Conservation (phyloP, 2,797 vertebrate species). For the Pachyuromys duprasi region DNA sequence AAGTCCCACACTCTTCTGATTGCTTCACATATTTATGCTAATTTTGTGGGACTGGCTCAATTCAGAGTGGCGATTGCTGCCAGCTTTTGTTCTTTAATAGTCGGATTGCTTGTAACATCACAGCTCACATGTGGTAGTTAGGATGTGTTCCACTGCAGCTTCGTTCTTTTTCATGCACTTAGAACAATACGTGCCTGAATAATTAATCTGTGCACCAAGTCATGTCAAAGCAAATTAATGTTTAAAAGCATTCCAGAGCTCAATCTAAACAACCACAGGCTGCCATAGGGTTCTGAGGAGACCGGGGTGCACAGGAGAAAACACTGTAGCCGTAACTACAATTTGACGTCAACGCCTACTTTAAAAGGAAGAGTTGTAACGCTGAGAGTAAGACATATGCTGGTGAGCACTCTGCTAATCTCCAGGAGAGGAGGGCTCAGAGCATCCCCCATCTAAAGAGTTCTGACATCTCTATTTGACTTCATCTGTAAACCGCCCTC, state of each 20-base stretch:
- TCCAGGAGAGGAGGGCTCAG: conserved; percentile 57
- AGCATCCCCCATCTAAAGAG: conserved; percentile 57
- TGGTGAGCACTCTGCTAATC: conserved; percentile 51
- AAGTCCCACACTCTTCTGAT: conserved; percentile 86
- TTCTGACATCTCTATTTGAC: conserved; percentile 60
- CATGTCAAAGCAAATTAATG: conserved; percentile 84
- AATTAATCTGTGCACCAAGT: conserved; percentile 84
- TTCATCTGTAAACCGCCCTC: conserved; percentile 64
- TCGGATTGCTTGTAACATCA: conserved; percentile 81
- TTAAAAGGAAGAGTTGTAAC: conserved; percentile 44
- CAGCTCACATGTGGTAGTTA: conserved; percentile 75
- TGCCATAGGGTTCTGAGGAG: conserved; percentile 63
- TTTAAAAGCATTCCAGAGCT: conserved; percentile 78
- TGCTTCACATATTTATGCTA: conserved; percentile 88
- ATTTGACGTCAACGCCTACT: conserved; percentile 24
- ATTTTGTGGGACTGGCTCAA: conserved; percentile 86
- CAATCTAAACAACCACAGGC: conserved; percentile 79
- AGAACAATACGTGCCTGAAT: conserved; percentile 83
- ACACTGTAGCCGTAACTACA: conserved; percentile 30
- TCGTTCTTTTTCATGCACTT: conserved; percentile 72
- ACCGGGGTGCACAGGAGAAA: conserved; percentile 45
- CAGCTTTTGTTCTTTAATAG: conserved; percentile 87
- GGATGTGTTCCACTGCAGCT: conserved; percentile 64
- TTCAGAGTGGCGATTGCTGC: conserved; percentile 81
- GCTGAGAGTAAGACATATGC: conserved; percentile 48